Evolutionary conservation across 2,113 vertebrate genomes (phyloP), one percentile per base, ranked within the genome.

Genomic region (Rhinolophus ferrumequinum): DNA sequence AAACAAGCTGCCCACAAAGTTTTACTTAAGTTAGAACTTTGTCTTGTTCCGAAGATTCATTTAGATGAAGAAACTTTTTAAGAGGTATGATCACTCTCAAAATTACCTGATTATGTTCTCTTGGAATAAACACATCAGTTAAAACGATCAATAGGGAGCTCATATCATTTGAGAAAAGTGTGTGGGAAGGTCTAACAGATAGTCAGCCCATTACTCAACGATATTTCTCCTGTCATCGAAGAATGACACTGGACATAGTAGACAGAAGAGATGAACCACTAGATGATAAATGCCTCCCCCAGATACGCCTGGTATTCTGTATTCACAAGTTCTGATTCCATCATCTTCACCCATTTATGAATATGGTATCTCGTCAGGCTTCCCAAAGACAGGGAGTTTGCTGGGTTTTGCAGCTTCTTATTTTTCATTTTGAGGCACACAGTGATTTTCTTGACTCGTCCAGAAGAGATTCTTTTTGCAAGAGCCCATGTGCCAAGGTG

Each of bases 401-500:
- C 8, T 30, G 9, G n/a, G 41, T 1, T 22, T 26, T 2, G 1
- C 11, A 54, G 69, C 44, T 70, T 35, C 41, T 56, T 33, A 9
- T 13, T 18, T 62, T 54, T 52, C n/a, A 18, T 24, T 58, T 14
- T 44, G 50, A 89, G 41, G 30, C 3, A 50, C 11, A 7, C 6
- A 0, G 24, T 35, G 19, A 24, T 60, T 54, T 38, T 44, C 21
- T 21, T 41, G 64, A 28, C n/a, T 64, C 35, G 19, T 8, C 26
- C 14, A 12, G 47, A 47, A 72, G 26, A 62, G 35, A 41, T 52
- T 38, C 60, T 26, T 14, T 7, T 52, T 33, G 24, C 11, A 0
- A 18, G 26, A 15, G 18, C 19, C 5, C 11, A 21, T 1, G 28
- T 2, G 52, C 9, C 13, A 0, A 0, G 67, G 41, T 9, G 33